A percentile compares a stretch with the other conserved stretches of the same genome.
Evolutionary conservation across 2,888 invertebrate species (phyloP).

Genomic region (Diarsia rubi): DNA sequence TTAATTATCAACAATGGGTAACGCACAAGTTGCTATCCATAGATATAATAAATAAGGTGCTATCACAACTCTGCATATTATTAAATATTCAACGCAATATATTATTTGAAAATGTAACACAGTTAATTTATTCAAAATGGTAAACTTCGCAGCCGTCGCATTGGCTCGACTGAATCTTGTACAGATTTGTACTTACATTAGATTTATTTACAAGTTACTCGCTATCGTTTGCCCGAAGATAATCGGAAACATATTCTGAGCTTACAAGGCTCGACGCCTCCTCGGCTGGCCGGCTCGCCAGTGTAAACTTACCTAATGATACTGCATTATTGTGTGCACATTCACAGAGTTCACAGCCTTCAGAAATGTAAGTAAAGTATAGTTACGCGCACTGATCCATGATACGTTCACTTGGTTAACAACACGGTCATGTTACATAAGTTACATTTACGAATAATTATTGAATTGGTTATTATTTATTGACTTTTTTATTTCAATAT

Average conservation of each 20-base stretch:
- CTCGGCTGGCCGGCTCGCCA: constrained; percentile 44
- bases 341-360: constrained; percentile 68
- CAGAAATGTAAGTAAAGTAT: constrained; percentile 60
- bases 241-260: constrained; percentile 54
- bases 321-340: constrained; percentile 63
- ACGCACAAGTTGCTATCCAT: no score
- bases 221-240: constrained; percentile 69
- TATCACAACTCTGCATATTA: constrained; percentile 40
- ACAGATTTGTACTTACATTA: constrained; percentile 65
- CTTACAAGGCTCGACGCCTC: constrained; percentile 43
- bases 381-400: constrained; percentile 63
- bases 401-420: constrained; percentile 44
- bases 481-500: constrained; percentile 60
- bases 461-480: constrained; percentile 55
- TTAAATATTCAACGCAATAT: constrained; percentile 45
- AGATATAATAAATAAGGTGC: no score
- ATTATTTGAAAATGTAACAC: constrained; percentile 51
- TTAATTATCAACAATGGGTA: constrained; percentile 56
- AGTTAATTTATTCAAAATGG: constrained; percentile 52
- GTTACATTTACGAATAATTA: constrained; percentile 65
- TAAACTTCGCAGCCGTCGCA: constrained; percentile 47
- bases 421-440: constrained; percentile 58
- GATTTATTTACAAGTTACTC: constrained; percentile 66
- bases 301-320: constrained; percentile 66
- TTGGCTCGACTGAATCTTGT: constrained; percentile 69